Conservation (phyloP, 1,140 invertebrate genomes). For the Eumeta japonica region DNA sequence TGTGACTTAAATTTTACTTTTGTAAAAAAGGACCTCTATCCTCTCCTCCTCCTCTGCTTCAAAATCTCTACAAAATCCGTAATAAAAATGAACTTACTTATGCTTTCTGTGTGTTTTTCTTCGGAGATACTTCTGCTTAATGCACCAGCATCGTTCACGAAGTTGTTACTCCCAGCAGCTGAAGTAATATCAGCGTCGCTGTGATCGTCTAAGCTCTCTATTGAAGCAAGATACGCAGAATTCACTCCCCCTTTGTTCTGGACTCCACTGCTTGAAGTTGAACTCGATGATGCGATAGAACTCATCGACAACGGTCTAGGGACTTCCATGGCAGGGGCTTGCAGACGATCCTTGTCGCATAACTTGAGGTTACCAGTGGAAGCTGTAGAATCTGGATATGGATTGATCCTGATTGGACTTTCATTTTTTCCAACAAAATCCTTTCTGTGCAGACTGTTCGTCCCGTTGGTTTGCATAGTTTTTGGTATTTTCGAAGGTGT, state of each 20-base stretch:
- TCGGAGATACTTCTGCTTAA: slow-evolving; percentile 49
- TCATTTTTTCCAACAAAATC: slow-evolving; percentile 27
- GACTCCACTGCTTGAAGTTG: slow-evolving; percentile 64
- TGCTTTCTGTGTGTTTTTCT: slow-evolving; percentile 22
- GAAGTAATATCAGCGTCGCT: slow-evolving; percentile 60
- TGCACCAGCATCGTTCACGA: slow-evolving; percentile 56
- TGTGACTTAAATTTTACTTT: too few species aligned
- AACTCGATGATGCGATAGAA: slow-evolving; percentile 78
- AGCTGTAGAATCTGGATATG: slow-evolving; percentile 38
- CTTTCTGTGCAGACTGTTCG: slow-evolving; percentile 41
- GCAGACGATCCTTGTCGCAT: slow-evolving; percentile 29
- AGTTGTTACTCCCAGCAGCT: slow-evolving; percentile 60
- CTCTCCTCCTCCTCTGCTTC: too few species aligned
- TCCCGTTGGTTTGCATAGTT: slow-evolving; percentile 20
- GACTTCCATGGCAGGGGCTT: slow-evolving; percentile 37
- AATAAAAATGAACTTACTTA: slow-evolving; percentile 1
- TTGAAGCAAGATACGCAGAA: slow-evolving; percentile 73
- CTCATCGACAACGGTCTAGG: slow-evolving; percentile 75
- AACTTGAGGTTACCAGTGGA: slow-evolving; percentile 47
- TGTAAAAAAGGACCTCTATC: too few species aligned
- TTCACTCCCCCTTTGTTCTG: slow-evolving; percentile 59
- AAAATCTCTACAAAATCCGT: too few species aligned
- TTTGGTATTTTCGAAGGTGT: slow-evolving; percentile 37
- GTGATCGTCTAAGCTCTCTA: slow-evolving; percentile 73
- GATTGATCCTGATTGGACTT: slow-evolving; percentile 21